Base-by-base conservation (phyloP, 2,113 vertebrate species). In the Megaleporinus macrocephalus region DNA sequence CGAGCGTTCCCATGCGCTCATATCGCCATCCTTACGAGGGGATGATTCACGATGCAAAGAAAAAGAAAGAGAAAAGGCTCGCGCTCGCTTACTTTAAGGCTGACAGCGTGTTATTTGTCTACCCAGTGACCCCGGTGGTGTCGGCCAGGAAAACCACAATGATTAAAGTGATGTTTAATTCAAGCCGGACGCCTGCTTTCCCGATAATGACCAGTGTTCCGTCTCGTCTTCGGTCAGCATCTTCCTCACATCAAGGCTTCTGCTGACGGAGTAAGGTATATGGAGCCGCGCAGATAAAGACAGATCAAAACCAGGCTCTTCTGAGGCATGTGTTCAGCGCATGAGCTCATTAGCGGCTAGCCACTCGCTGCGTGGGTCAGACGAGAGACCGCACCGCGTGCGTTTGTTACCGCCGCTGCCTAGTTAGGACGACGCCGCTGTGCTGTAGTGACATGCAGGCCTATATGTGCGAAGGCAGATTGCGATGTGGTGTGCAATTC, bases 261-360 rank as follows among this genome's bases (percentile, higher is more conserved):
- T 20, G 26, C 72, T 59, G 68, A 83, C 49, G 49, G 55, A 63
- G 75, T 30, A 75, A 79, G 76, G 73, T 63, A 57, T 47, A 61
- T 65, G 44, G 33, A 74, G 47, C 33, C 47, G n/a, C 29, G 61
- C 33, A 47, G 71, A 76, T 76, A 18, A 78, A 71, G 47, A 41
- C 61, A 61, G 76, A 85, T 85, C 41, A 83, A 80, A 82, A n/a
- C 65, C 68, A 10, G 22, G 55, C 59, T 30, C 49, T 47, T 72
- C n/a, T 27, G 33, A 72, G 55, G 44, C 44, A 61, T 51, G 10
- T 59, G 57, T 66, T 80, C 57, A 41, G 59, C 63, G 29, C 71
- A 30, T 33, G 24, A 41, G 44, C 78, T 86, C 82, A 73, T 86
- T 84, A 84, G 49, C 30, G 24, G 20, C 66, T 65, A 55, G 61